phyloP scores from a whole-genome alignment of 2,888 invertebrate genomes.

The Chloroclysta siterata region DNA sequence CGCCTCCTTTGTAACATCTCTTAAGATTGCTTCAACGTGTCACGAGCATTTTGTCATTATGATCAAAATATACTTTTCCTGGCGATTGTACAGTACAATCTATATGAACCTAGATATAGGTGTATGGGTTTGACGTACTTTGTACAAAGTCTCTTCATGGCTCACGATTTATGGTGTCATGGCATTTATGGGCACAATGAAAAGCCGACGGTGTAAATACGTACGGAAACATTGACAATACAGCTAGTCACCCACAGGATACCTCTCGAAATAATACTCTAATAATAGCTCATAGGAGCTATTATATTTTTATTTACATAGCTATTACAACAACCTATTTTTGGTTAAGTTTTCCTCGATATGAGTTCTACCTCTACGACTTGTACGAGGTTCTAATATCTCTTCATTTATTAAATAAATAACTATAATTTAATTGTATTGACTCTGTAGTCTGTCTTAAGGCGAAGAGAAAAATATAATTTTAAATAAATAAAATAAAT shows the following conservation, averaged over 20 bases:
- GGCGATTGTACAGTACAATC: slow-evolving; percentile 44
- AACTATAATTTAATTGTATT: too few relatives aligned
- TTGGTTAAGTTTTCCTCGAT: too few relatives aligned
- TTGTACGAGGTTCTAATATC: too few relatives aligned
- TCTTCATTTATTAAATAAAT: too few relatives aligned
- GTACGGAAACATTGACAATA: slow-evolving; percentile 31
- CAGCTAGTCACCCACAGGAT: not conserved
- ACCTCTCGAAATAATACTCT: too few relatives aligned
- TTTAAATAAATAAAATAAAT: too few relatives aligned
- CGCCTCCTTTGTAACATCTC: not conserved
- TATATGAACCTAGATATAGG: slow-evolving; percentile 19
- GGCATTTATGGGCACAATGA: slow-evolving; percentile 74
- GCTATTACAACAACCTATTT: too few relatives aligned
- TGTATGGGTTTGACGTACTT: slow-evolving; percentile 34
- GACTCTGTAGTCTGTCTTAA: too few relatives aligned
- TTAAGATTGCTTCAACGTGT: not conserved
- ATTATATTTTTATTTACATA: too few relatives aligned
- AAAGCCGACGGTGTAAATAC: slow-evolving; percentile 42
- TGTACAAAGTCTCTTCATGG: slow-evolving; percentile 65
- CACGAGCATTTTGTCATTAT: not conserved
- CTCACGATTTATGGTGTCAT: slow-evolving; percentile 72
- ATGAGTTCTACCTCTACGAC: too few relatives aligned
- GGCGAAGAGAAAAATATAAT: too few relatives aligned
- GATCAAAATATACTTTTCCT: not conserved
- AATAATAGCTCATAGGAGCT: too few relatives aligned